Evolutionary conservation across 1,140 invertebrate species (phyloP), one percentile per base, ranked within the genome.

Genomic region (Acromyrmex charruanus): DNA sequence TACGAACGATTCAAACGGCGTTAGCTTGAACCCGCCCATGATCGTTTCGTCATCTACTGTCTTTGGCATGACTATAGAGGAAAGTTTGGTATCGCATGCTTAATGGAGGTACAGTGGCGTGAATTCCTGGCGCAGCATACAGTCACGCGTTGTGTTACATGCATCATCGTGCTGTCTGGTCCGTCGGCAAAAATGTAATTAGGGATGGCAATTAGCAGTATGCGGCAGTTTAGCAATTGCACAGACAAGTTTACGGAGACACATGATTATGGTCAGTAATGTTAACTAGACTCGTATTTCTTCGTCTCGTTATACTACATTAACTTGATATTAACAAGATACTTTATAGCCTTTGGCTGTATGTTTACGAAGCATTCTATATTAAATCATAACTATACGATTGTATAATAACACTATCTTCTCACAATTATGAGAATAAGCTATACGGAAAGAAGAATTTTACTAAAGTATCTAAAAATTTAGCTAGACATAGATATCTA

Each of bases 21-120:
- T 75, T 39, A 28, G 44, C 49, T 49, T 4, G 9, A 81, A 69
- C 79, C 89, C 89, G 77, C 86, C 89, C 86, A 90, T 49, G 59
- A 49, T 58, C 61, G 53, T 90, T 90, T 90, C 89, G 89, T 88
- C 86, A 90, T 71, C 31, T 68, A 59, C 31, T 77, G 53, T 39
- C 66, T 69, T 53, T 51, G 77, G n/a, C 39, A 58, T 55, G 59
- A 58, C 58, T 18, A 86, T 63, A 75, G 77, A 69, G 89, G 89
- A 90, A 90, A 90, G 89, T 90, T 88, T 21, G 63, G 53, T 31
- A 84, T 51, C 55, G 69, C 14, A 69, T 59, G 9, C 16, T 55
- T 55, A 84, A 84, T 63, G 69, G 77, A 31, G 77, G 44, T n/a
- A 35, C 44, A 49, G 4, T 75, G 69, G 39, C 28, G 75, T 79